Evolutionary conservation across 2,888 invertebrate species (phyloP), one percentile per base, ranked within the genome.

Genomic region (Drosophila mimica): DNA sequence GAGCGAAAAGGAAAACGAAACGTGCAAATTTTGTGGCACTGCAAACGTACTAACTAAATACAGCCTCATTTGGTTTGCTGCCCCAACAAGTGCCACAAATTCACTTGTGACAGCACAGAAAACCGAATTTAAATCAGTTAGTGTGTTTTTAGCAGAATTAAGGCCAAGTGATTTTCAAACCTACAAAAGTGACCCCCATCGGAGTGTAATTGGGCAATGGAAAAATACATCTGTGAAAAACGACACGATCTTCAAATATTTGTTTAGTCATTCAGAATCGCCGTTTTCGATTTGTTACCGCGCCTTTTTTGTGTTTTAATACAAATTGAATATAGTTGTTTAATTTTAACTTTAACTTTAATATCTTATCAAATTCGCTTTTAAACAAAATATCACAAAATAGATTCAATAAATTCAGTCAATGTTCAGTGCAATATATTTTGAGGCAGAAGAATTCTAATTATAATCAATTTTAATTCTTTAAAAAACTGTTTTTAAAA

Each of bases 21-120:
- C 30, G 20, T 57, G 53, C 20, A 53, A 73, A 68, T 57, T 61
- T 62, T 25, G 25, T 38, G 36, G 43, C 31, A 46, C 20, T 38
- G 36, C 53, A 46, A 38, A 30, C 17, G 20, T 8, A 7, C 25
- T n/a, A 40, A 40, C 40, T n/a, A 8, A 40, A n/a, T 40, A 36
- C 36, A 36, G 6, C 5, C 6, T 15, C 2, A 15, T 36, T 36
- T 15, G 15, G 15, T 5, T 15, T 15, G 36, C 15, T 36, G 36
- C 36, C 15, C 36, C 36, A 15, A 36, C 0, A 6, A 15, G 0
- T 15, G 36, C 6, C 13, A 15, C 15, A 15, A 15, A 43, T 11
- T 11, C 43, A 20, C 20, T 3, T 2, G 11, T 20, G 20, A 11
- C 43, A 43, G 11, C 5, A n/a, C 43, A 43, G 5, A 11, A 5